Conservation (phyloP, 2,113 vertebrate species). For the Montifringilla adamsi region DNA sequence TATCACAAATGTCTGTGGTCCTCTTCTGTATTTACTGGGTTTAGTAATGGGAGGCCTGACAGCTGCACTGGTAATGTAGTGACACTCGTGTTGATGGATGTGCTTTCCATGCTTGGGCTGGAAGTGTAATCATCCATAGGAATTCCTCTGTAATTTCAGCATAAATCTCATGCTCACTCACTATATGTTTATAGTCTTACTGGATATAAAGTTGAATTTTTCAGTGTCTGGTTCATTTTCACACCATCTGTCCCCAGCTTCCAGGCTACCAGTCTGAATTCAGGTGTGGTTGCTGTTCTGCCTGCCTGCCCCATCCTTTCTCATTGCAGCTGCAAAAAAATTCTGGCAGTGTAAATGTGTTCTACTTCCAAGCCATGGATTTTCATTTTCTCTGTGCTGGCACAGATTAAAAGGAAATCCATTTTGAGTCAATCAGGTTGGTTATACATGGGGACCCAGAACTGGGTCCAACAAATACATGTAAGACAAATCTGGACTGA, state of each 20-base stretch:
- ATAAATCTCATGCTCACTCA: slow-evolving; percentile 38
- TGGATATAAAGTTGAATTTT: slow-evolving; percentile 12
- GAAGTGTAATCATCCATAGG: slow-evolving; percentile 45
- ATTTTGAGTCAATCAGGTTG: neutral
- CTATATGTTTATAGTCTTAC: slow-evolving; percentile 23
- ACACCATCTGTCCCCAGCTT: neutral
- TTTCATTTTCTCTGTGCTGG: neutral
- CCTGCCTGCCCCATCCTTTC: neutral
- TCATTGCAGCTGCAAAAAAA: neutral
- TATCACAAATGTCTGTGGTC: fast-evolving
- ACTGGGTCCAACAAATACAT: neutral
- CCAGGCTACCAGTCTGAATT: neutral
- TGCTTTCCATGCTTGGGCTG: slow-evolving; percentile 29
- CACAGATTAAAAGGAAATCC: neutral
- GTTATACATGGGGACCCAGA: neutral
- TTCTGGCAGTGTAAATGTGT: neutral
- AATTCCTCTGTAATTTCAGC: slow-evolving; percentile 48
- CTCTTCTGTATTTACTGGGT: neutral
- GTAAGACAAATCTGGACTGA: neutral
- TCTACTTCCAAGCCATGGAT: neutral
- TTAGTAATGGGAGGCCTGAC: neutral
- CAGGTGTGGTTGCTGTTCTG: neutral
- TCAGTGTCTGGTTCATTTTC: slow-evolving; percentile 21
- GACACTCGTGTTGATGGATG: neutral
- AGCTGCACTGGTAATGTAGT: neutral